Evolutionary conservation across 1,140 invertebrate species (phyloP), one percentile per base, ranked within the genome.

Genomic region (Aphaenogaster ashmeadi): DNA sequence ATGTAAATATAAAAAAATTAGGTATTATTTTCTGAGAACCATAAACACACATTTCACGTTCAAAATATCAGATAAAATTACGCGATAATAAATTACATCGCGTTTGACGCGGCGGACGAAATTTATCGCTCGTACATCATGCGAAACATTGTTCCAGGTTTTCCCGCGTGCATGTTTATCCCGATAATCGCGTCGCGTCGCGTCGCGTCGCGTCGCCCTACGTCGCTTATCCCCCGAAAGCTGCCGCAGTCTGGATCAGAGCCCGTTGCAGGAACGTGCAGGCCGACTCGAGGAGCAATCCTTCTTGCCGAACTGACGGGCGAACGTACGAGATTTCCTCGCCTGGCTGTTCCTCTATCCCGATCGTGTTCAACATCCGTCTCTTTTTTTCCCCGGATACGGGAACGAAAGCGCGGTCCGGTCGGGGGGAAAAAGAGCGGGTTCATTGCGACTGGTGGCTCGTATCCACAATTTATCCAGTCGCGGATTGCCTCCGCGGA

Each of bases 161-260:
- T 69, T 41, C 15, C 64, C 41, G 21, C 33, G 33, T 60, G 69
- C 54, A 84, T 84, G 54, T 84, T 84, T 62, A 84, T 84, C 67
- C 56, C 54, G 56, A 84, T 84, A 84, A 83, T 81, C 38, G 62
- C 33, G 33, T 81, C 78, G 80, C 52, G n/a, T n/a, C n/a, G n/a
- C n/a, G 38, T 81, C 62, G 21, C 78, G 21, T 60, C 52, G 60
- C 33, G 18, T 58, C 27, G 21, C 41, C 50, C 66, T 47, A 21
- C 21, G 47, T 56, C 54, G 69, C 41, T 84, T 84, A 84, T 62
- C 80, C 56, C 18, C 15, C 50, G 33, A 74, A 84, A 60, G 71
- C 54, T 18, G n/a, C 80, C 54, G 80, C 69, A 84, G 75, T 84
- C 69, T 84, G 80, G 69, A 84, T 84, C 80, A 60, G 50, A 84